phyloP scores from a whole-genome alignment of 2,113 vertebrate species.

The Egretta garzetta region DNA sequence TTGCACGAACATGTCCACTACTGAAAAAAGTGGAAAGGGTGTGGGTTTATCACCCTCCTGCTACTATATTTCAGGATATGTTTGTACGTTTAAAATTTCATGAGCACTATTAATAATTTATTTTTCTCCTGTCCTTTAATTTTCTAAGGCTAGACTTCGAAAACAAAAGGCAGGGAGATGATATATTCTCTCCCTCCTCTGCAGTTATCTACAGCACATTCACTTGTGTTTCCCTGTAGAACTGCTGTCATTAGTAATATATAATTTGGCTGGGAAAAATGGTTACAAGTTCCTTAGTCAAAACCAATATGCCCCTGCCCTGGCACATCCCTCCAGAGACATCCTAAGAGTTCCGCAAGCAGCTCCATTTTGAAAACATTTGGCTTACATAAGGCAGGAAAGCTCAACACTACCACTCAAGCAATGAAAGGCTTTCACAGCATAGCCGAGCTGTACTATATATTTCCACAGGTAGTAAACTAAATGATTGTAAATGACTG shows the following conservation, averaged over 20 bases:
- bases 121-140: conserved; percentile 56
- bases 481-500: background rate
- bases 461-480: background rate
- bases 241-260: conserved; percentile 25
- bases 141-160: conserved; percentile 54
- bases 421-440: background rate
- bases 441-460: background rate
- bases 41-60: conserved; percentile 47
- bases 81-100: conserved; percentile 64
- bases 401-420: background rate
- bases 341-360: background rate
- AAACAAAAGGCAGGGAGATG: conserved; percentile 10
- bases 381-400: background rate
- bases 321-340: background rate
- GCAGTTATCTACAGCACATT: background rate
- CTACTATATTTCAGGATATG: conserved; percentile 50
- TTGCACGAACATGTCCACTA: conserved; percentile 11
- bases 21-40: background rate
- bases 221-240: background rate
- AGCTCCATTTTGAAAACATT: background rate
- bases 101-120: conserved; percentile 53
- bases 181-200: background rate
- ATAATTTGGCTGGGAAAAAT: conserved; percentile 23
- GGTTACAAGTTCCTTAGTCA: conserved; percentile 3
- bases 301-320: background rate